phyloP scores from a whole-genome alignment of 1,140 invertebrate genomes.

The Rhynchophorus ferrugineus region DNA sequence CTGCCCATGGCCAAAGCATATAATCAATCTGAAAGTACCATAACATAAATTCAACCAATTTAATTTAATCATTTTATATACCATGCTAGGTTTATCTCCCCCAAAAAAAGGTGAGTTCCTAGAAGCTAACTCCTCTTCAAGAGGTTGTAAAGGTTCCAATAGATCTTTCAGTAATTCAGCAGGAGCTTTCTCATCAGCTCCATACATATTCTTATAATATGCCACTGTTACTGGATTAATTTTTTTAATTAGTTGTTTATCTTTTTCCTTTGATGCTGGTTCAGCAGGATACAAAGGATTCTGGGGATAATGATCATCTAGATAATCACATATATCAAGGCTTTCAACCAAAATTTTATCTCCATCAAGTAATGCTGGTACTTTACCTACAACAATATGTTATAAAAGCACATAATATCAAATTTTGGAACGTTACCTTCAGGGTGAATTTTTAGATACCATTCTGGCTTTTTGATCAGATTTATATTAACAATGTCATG shows the following conservation, averaged over 20 bases:
- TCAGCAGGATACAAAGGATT: slow-evolving; percentile 62
- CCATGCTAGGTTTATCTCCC: slow-evolving; percentile 64
- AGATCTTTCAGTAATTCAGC: slow-evolving; percentile 31
- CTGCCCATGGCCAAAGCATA: slow-evolving; percentile 87
- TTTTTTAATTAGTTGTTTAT: slow-evolving; percentile 68
- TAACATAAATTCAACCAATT: neutral
- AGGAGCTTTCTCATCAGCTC: slow-evolving; percentile 24
- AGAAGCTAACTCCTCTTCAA: slow-evolving; percentile 58
- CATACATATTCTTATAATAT: slow-evolving; percentile 26
- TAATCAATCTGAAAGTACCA: slow-evolving; percentile 56
- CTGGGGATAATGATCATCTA: slow-evolving; percentile 73
- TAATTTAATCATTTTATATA: slow-evolving; percentile 28
- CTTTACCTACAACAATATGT: slow-evolving; percentile 49
- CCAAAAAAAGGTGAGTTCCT: slow-evolving; percentile 60
- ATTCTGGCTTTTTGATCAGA: slow-evolving; percentile 77
- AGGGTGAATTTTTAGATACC: slow-evolving; percentile 59
- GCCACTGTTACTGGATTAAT: slow-evolving; percentile 43
- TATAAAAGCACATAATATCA: neutral
- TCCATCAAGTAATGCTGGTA: slow-evolving; percentile 66
- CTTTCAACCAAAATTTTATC: slow-evolving; percentile 69
- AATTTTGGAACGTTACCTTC: no score
- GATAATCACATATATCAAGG: slow-evolving; percentile 70
- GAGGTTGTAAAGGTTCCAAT: slow-evolving; percentile 50
- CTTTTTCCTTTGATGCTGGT: slow-evolving; percentile 64
- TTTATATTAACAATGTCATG: slow-evolving; percentile 80